These are phyloP conservation scores for Hirtodrosophila confusa DNA, from an alignment of 2,888 invertebrate genomes.

Conservation along the genomic window DNA sequence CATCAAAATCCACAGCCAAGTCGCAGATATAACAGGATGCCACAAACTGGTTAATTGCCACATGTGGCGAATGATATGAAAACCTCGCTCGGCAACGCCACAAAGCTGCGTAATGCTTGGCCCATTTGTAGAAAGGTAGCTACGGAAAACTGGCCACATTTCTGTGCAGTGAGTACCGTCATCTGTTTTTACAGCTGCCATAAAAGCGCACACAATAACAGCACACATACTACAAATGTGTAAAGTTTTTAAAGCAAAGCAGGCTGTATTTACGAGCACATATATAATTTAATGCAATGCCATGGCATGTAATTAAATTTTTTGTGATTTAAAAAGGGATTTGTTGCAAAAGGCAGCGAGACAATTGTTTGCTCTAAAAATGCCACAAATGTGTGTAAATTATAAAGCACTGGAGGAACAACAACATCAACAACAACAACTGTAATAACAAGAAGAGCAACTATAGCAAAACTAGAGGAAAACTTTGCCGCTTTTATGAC, in stretches of 20 bases:
- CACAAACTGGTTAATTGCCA: constrained; percentile 52
- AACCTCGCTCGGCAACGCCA: constrained; percentile 21
- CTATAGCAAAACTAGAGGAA: constrained; percentile 54
- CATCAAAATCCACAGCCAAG: constrained; percentile 12
- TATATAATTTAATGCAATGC: constrained; percentile 61
- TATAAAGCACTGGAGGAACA: constrained; percentile 51
- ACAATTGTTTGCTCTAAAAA: constrained; percentile 77
- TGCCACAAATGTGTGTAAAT: constrained; percentile 75
- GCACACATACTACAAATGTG: constrained; percentile 19
- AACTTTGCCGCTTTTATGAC: constrained; percentile 74
- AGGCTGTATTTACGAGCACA: constrained; percentile 1
- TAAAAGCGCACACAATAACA: constrained; percentile 61
- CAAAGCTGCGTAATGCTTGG: constrained; percentile 27
- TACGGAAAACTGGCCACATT: constrained; percentile 25
- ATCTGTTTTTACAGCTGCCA: constrained; percentile 74
- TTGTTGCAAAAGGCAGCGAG: constrained; percentile 42
- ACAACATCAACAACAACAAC: constrained; percentile 39
- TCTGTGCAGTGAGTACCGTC: constrained; percentile 41
- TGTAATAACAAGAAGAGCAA: constrained; percentile 49
- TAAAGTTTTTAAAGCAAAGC: constrained; percentile 59
- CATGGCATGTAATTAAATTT: constrained; percentile 72
- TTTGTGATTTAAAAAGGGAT: constrained; percentile 72
- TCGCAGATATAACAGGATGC: constrained; percentile 38
- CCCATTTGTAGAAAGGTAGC: constrained; percentile 11
- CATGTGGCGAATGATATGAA: constrained; percentile 34